A percentile compares a stretch with the other conserved stretches of the same genome.
Conservation (phyloP, 2,113 vertebrate genomes). For the Sinocyclocheilus anophthalmus region DNA sequence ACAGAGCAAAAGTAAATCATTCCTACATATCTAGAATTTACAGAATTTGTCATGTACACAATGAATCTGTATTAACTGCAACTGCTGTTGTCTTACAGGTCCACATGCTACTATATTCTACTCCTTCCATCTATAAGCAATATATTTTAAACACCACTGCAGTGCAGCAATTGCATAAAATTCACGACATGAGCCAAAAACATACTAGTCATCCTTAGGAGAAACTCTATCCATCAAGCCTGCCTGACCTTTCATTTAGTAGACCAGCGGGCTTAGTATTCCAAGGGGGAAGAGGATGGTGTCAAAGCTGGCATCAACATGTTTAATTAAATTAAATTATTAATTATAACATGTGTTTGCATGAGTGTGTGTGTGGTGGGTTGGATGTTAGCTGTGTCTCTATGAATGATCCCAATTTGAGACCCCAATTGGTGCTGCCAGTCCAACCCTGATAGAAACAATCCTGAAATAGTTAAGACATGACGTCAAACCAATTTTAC, state of each 20-base stretch:
- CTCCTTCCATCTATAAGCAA: neutral
- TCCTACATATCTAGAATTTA: neutral
- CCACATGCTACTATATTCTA: neutral
- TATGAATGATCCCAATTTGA: neutral
- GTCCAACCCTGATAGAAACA: neutral
- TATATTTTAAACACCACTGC: constrained; percentile 4
- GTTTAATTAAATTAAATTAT: too few species aligned
- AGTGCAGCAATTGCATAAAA: constrained; percentile 20
- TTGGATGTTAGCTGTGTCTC: neutral
- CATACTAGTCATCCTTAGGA: constrained; percentile 35
- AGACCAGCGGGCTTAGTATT: constrained; percentile 6
- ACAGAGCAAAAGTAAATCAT: neutral
- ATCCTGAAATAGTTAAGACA: constrained; percentile 24
- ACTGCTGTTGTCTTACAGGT: neutral
- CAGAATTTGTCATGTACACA: too few species aligned
- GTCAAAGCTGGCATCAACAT: constrained; percentile 11
- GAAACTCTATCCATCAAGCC: constrained; percentile 10
- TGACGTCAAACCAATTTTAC: neutral
- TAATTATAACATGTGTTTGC: neutral
- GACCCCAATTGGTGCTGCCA: neutral
- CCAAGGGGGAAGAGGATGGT: neutral
- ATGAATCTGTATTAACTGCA: too few species aligned
- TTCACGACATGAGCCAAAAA: constrained; percentile 16
- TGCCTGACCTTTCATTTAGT: neutral
- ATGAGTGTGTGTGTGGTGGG: neutral